These are phyloP conservation scores for Spodoptera exigua DNA, from an alignment of 2,888 invertebrate genomes.

Conservation along the genomic window DNA sequence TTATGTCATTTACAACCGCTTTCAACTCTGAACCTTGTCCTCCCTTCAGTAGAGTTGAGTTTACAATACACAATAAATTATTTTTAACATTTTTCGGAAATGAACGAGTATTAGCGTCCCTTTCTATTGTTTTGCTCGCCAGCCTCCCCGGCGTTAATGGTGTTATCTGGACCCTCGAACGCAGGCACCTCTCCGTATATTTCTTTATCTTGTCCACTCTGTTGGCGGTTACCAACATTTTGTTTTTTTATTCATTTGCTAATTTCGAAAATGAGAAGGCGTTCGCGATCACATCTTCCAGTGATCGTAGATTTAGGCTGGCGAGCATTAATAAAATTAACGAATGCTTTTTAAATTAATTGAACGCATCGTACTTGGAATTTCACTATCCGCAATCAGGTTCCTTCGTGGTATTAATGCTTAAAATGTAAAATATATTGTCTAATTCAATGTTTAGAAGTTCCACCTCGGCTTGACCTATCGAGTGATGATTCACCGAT, in stretches of 20 bases:
- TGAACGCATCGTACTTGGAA: slow-evolving; percentile 82
- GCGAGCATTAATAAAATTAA: slow-evolving; percentile 87
- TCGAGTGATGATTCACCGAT: slow-evolving; percentile 32
- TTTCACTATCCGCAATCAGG: slow-evolving; percentile 78
- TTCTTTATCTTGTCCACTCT: slow-evolving; percentile 88
- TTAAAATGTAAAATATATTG: slow-evolving; percentile 47
- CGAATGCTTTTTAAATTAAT: slow-evolving; percentile 88
- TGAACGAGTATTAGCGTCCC: slow-evolving; percentile 69
- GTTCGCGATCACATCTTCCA: slow-evolving; percentile 81
- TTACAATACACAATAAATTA: slow-evolving; percentile 27
- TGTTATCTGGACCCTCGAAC: slow-evolving; percentile 87
- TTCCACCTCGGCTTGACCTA: slow-evolving; percentile 13
- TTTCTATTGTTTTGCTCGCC: slow-evolving; percentile 81
- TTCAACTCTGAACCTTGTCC: slow-evolving; percentile 38
- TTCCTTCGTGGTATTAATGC: slow-evolving; percentile 71
- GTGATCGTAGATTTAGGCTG: slow-evolving; percentile 85
- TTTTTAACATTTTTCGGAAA: slow-evolving; percentile 53
- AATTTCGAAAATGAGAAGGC: slow-evolving; percentile 89
- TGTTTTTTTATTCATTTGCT: slow-evolving; percentile 87
- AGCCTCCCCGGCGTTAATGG: slow-evolving; percentile 87
- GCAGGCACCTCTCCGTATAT: slow-evolving; percentile 89
- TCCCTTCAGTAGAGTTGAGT: slow-evolving; percentile 34
- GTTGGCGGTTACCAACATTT: slow-evolving; percentile 81
- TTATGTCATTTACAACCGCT: slow-evolving; percentile 26
- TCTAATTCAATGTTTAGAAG: slow-evolving; percentile 39